Evolutionary conservation across 2,113 vertebrate genomes (phyloP), one percentile per base, ranked within the genome.

Genomic region (Peromyscus californicus): DNA sequence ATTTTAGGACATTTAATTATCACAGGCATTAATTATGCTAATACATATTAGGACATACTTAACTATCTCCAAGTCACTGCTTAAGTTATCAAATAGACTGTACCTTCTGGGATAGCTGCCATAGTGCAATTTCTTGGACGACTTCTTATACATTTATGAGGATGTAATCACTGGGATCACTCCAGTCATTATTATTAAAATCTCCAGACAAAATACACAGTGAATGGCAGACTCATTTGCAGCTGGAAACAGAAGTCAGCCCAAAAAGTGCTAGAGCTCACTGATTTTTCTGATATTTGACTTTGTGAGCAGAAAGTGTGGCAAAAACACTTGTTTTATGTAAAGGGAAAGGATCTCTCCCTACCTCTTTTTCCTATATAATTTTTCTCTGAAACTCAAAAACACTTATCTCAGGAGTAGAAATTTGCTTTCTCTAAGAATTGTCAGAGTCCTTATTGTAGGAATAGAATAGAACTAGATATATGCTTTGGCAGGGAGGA

Each of bases 151-250:
- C 24, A 69, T 67, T 86, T 96, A 8, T 89, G 51, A 78, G 65
- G 89, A 94, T 72, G 76, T 31, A 85, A 89, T 91, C 67, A 75
- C 33, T 57, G 17, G 21, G 70, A 29, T 89, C 78, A 89, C 65
- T 88, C 45, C 65, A 94, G 39, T 80, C 45, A 90, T 79, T 93
- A 24, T 63, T 74, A 74, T 89, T 78, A 95, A 84, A 90, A 90
- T 85, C 89, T 94, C n/a, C 65, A 82, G 69, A 93, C 3, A 36
- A 90, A 88, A 75, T 2, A 82, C 65, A 96, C 72, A 91, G 9
- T 91, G 61, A 94, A 22, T 83, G 91, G 67, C 82, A 97, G 85
- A 75, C 54, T 87, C 91, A 63, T 94, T 93, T 93, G 67, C 48
- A 95, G 61, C 42, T 96, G 21, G 74, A 83, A 89, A 93, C 24